A percentile compares a stretch with the other conserved stretches of the same genome.
Conservation (phyloP, 2,797 vertebrate species). For the Cossypha heuglini region DNA sequence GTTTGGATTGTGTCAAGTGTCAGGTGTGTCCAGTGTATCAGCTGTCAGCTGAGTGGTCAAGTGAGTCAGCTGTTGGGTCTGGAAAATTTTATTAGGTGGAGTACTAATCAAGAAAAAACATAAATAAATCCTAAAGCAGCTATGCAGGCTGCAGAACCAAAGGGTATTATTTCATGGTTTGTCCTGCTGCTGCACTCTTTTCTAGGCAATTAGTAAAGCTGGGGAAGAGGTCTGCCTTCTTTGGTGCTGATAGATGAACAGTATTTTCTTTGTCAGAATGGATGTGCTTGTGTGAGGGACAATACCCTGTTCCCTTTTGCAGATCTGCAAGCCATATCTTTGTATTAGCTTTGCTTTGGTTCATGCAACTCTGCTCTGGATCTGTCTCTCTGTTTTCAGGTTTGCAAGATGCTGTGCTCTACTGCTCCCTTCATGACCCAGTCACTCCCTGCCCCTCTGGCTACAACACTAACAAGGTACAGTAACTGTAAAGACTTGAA, state of each 20-base stretch:
- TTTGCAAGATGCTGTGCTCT: slow-evolving; percentile 85
- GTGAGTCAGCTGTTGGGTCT: background rate
- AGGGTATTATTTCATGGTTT: background rate
- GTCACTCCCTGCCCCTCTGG: slow-evolving; percentile 79
- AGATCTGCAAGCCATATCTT: background rate
- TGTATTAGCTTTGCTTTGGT: background rate
- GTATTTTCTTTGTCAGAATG: background rate
- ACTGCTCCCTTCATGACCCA: slow-evolving; percentile 90
- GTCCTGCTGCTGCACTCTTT: background rate
- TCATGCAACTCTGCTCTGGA: background rate
- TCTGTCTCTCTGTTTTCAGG: slow-evolving; percentile 72
- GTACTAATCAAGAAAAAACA: background rate
- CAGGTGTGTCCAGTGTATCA: background rate
- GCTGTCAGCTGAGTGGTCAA: background rate
- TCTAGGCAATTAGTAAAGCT: background rate
- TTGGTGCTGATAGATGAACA: background rate
- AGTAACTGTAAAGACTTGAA: background rate
- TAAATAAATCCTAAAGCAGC: background rate
- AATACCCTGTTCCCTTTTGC: background rate
- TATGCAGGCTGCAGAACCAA: background rate
- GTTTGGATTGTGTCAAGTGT: background rate
- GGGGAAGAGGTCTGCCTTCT: background rate
- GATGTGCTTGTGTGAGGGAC: background rate
- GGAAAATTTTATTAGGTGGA: background rate
- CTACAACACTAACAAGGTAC: slow-evolving; percentile 92